Evolutionary conservation across 2,888 invertebrate genomes (phyloP).

Genomic region (Nomada hirtipes): DNA sequence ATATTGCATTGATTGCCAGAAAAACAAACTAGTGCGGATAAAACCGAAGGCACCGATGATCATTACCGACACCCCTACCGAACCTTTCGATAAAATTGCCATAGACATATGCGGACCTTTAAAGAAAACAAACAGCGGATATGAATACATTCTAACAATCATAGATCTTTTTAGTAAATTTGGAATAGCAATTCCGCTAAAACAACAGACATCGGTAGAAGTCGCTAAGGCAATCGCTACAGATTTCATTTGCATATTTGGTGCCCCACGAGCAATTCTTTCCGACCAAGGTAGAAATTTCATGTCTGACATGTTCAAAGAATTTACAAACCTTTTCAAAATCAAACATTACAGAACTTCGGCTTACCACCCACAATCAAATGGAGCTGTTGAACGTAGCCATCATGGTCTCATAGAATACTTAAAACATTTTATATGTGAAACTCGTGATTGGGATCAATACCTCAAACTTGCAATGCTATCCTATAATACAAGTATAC

Average conservation of each 20-base stretch:
- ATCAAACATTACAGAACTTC: no score
- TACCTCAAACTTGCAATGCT: no score
- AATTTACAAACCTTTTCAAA: no score
- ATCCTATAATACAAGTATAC: no score
- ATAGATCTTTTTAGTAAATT: constrained; percentile 25
- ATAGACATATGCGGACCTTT: constrained; percentile 52
- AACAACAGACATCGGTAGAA: background rate
- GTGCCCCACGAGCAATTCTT: constrained; percentile 24
- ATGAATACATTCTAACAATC: background rate
- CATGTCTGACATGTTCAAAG: no score
- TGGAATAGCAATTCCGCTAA: constrained; percentile 13
- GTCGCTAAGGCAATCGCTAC: constrained; percentile 19
- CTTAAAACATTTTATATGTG: no score
- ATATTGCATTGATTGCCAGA: constrained; percentile 35
- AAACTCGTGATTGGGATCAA: no score
- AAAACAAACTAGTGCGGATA: constrained; percentile 38
- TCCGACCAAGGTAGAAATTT: constrained; percentile 32
- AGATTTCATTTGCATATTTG: constrained; percentile 28
- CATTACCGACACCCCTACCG: constrained; percentile 28
- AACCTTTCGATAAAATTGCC: constrained; percentile 35
- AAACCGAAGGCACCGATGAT: constrained; percentile 46
- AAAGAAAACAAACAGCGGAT: constrained; percentile 7
- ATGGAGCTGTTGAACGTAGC: no score
- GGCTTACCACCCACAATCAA: no score
- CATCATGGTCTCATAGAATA: no score